Evolutionary conservation across 2,797 vertebrate species (phyloP).

Genomic region (Helicolenus hilgendorfi): DNA sequence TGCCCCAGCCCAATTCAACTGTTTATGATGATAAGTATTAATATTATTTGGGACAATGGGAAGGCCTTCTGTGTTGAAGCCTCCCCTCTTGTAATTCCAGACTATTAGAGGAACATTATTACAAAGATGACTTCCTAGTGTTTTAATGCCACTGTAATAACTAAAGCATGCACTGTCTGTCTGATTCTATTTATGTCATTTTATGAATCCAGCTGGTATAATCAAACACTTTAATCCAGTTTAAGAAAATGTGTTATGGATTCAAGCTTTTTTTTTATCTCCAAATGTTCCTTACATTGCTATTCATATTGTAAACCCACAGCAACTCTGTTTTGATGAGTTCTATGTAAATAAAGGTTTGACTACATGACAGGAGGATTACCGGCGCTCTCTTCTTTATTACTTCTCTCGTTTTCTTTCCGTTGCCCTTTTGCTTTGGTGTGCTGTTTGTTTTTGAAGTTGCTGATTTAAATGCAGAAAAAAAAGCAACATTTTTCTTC

Average conservation of each 20-base stretch:
- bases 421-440: not conserved
- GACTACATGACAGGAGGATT: not conserved
- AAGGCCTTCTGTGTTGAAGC: not conserved
- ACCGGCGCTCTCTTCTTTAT: conserved; percentile 1
- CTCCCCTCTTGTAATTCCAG: not conserved
- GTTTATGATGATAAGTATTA: conserved; percentile 10
- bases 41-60: not conserved
- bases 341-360: not conserved
- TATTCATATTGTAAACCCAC: not conserved
- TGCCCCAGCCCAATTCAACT: conserved; percentile 11
- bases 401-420: not conserved
- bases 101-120: not conserved
- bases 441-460: conserved; percentile 24
- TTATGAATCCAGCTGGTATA: not conserved
- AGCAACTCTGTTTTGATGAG: not conserved
- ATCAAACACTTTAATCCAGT: not conserved
- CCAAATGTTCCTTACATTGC: not conserved
- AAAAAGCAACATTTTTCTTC: not conserved
- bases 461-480: conserved; percentile 34
- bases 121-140: not conserved
- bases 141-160: not conserved
- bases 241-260: not conserved
- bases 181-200: not conserved
- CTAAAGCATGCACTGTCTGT: not conserved
- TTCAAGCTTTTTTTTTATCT: not conserved